These are phyloP conservation scores for Campoletis raptor DNA, from an alignment of 2,888 invertebrate genomes.

Conservation along the genomic window DNA sequence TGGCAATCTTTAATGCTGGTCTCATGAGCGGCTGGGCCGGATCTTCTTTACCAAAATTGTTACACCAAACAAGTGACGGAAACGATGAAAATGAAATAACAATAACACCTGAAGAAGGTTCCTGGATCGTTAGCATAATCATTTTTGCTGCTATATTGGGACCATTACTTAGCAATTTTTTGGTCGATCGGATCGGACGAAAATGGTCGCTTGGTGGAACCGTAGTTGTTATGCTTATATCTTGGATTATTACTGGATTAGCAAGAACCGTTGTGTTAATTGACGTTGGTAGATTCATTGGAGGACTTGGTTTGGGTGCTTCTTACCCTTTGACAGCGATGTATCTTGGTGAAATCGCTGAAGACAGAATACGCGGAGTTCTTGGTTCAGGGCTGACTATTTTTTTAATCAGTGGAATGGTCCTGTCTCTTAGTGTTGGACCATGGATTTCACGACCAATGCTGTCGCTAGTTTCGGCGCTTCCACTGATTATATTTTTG, in stretches of 20 bases:
- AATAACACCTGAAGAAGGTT: constrained; percentile 50
- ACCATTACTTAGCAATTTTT: constrained; percentile 55
- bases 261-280: constrained; percentile 58
- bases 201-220: constrained; percentile 68
- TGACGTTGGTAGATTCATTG: constrained; percentile 66
- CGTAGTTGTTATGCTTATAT: constrained; percentile 52
- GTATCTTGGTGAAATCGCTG: constrained; percentile 72
- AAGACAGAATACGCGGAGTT: constrained; percentile 70
- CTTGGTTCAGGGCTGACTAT: constrained; percentile 16
- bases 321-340: constrained; percentile 57
- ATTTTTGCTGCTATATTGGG: constrained; percentile 69
- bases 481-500: constrained; percentile 38
- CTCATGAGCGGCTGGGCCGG: constrained; percentile 45
- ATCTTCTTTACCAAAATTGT: constrained; percentile 47
- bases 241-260: constrained; percentile 63
- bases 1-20: constrained; percentile 41
- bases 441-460: constrained; percentile 26
- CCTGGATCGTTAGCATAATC: constrained; percentile 63
- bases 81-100: constrained; percentile 19
- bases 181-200: constrained; percentile 70
- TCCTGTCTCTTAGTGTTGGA: constrained; percentile 1
- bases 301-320: constrained; percentile 66
- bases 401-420: neutral
- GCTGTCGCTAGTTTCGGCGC: constrained; percentile 3
- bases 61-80: neutral